Percentiles rank a stretch among this genome's conserved stretches.
phyloP scores from a whole-genome alignment of 1,140 invertebrate genomes.

The Drosophila micromelanica region DNA sequence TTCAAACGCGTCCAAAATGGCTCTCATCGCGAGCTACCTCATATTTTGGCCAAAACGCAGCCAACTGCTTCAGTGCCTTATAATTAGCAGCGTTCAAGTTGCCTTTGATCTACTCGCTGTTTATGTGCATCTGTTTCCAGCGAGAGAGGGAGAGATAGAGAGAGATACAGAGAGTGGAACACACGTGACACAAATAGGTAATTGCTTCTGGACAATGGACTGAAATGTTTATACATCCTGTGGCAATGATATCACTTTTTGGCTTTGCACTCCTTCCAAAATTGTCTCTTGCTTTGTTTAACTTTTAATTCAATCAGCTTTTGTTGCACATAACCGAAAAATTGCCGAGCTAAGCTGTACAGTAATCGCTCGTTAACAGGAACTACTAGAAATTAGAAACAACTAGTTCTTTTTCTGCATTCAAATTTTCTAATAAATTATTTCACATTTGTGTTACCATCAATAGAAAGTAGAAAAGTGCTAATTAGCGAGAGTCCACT shows the following conservation, averaged over 20 bases:
- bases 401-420: no score
- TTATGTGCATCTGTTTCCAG: slow-evolving; percentile 47
- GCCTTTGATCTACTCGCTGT: slow-evolving; percentile 67
- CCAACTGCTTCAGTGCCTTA: slow-evolving; percentile 62
- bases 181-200: slow-evolving; percentile 73
- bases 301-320: slow-evolving; percentile 22
- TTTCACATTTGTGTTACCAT: no score
- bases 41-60: slow-evolving; percentile 31
- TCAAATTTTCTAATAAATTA: no score
- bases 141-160: background rate
- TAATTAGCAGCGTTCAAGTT: slow-evolving; percentile 60
- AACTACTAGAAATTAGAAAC: background rate
- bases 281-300: slow-evolving; percentile 1
- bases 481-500: background rate
- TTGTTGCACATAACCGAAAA: slow-evolving; percentile 12
- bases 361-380: background rate
- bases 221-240: slow-evolving; percentile 37
- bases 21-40: background rate
- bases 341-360: background rate
- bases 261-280: background rate
- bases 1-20: background rate
- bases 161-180: background rate
- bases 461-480: no score
- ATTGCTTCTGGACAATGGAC: slow-evolving; percentile 56
- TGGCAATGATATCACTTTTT: background rate